phyloP scores from a whole-genome alignment of 2,797 vertebrate genomes.

The Aldrovandia affinis region DNA sequence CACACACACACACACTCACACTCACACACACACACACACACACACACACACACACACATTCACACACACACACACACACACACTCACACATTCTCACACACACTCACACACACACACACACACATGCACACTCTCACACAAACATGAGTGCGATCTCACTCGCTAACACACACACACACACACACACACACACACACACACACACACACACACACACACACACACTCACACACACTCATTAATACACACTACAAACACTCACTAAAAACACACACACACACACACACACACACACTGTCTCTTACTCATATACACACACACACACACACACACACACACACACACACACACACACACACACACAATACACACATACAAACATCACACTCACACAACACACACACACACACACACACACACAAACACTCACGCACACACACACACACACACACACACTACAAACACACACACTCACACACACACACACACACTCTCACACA shows the following conservation, averaged over 20 bases:
- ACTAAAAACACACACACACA: too few relatives aligned
- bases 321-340: background rate
- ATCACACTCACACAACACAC: too few relatives aligned
- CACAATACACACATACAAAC: too few relatives aligned
- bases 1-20: background rate
- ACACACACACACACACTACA: background rate
- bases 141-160: too few relatives aligned
- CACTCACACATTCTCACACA: conserved; percentile 14
- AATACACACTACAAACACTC: conserved; percentile 4
- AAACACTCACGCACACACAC: background rate
- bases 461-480: too few relatives aligned
- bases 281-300: background rate
- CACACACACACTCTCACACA: background rate
- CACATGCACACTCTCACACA: background rate
- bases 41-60: background rate
- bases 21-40: background rate
- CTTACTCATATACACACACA: background rate
- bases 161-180: too few relatives aligned
- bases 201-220: background rate
- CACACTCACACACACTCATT: background rate
- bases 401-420: background rate
- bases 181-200: background rate
- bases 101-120: too few relatives aligned
- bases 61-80: background rate
- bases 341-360: background rate